Evolutionary conservation across 2,113 vertebrate genomes (phyloP).

Genomic region (Sphyrna mokarran): DNA sequence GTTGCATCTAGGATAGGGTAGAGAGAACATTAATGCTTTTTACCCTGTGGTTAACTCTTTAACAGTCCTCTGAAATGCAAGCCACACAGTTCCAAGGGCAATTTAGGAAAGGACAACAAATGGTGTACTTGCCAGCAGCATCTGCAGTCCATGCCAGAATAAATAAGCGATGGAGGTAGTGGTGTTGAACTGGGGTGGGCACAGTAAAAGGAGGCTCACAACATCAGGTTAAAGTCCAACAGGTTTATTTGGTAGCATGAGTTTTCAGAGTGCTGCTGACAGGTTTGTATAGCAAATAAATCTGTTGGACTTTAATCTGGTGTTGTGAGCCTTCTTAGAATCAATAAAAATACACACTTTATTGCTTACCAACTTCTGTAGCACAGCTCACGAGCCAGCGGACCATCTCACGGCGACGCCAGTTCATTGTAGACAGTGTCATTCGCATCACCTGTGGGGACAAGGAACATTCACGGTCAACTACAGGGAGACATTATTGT

Average conservation of each 20-base stretch:
- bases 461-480: background rate
- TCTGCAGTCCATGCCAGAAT: background rate
- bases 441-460: constrained; percentile 52
- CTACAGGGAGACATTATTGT: background rate
- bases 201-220: no score
- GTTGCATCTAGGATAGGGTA: background rate
- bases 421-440: constrained; percentile 54
- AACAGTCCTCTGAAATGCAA: background rate
- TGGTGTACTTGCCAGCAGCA: background rate
- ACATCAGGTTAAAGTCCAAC: no score
- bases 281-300: no score
- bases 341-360: background rate
- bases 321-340: no score
- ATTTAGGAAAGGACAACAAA: background rate
- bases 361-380: constrained; percentile 53
- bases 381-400: constrained; percentile 56
- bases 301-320: no score
- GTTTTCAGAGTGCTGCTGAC: no score
- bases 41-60: background rate
- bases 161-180: background rate
- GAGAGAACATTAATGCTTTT: background rate
- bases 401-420: constrained; percentile 56
- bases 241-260: no score
- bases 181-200: no score
- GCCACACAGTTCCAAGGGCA: background rate